These are phyloP conservation scores for Drosophila hamatofila DNA, from an alignment of 2,888 invertebrate species.

Conservation along the genomic window DNA sequence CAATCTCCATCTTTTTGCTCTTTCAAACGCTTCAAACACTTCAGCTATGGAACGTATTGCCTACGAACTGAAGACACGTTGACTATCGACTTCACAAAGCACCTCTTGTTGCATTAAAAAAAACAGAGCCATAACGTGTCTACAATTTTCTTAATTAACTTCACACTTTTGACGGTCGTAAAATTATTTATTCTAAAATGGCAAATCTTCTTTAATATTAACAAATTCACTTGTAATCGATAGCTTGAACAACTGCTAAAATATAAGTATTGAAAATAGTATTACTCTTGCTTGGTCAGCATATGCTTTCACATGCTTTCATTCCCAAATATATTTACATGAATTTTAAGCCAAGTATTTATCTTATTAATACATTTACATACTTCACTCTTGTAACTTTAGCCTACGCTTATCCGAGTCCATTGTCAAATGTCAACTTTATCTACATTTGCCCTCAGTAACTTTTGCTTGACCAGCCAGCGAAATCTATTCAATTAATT, in stretches of 20 bases:
- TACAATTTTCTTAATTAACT: not conserved
- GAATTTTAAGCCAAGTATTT: not conserved
- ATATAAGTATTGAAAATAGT: not conserved
- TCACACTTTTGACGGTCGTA: not conserved
- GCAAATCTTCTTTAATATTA: too few relatives aligned
- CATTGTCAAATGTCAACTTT: not conserved
- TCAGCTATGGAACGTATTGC: too few relatives aligned
- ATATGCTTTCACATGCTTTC: not conserved
- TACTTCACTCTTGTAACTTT: not conserved
- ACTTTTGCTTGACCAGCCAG: conserved; percentile 25
- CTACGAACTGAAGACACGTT: too few relatives aligned
- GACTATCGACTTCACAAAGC: too few relatives aligned
- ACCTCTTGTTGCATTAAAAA: too few relatives aligned
- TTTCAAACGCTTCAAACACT: too few relatives aligned
- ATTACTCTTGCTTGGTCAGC: not conserved
- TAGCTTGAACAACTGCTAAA: not conserved
- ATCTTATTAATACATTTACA: not conserved
- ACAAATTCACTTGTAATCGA: fast-evolving
- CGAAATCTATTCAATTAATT: conserved; percentile 63
- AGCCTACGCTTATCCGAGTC: not conserved
- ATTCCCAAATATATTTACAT: not conserved
- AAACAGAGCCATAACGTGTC: not conserved
- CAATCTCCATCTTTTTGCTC: too few relatives aligned
- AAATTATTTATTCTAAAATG: not conserved
- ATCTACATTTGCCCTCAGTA: conserved; percentile 3